Percentiles rank a stretch among this genome's conserved stretches.
Evolutionary conservation across 1,140 invertebrate species (phyloP).

Genomic region (Drosophila nebulosa): DNA sequence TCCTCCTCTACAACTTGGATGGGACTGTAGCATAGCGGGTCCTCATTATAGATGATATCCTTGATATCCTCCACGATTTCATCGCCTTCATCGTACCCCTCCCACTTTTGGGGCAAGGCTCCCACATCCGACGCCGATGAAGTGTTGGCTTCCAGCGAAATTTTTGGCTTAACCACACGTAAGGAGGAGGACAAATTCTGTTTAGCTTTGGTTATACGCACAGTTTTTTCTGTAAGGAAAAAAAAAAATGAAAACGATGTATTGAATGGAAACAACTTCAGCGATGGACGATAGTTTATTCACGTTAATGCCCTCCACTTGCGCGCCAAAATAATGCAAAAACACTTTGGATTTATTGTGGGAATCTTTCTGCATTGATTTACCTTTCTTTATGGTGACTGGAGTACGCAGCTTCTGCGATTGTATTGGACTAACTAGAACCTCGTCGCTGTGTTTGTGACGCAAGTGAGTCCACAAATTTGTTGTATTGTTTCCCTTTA

Average conservation of each 20-base stretch:
- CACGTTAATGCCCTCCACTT: slow-evolving; percentile 22
- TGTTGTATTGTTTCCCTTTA: slow-evolving; percentile 67
- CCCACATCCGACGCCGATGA: slow-evolving; percentile 23
- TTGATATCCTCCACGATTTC: slow-evolving; percentile 65
- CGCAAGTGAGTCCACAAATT: slow-evolving; percentile 67
- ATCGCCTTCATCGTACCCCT: slow-evolving; percentile 66
- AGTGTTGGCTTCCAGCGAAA: slow-evolving; percentile 30
- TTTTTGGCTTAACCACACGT: slow-evolving; percentile 57
- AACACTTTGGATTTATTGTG: not conserved
- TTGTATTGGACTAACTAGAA: slow-evolving; percentile 55
- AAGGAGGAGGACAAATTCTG: slow-evolving; percentile 42
- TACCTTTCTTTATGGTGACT: slow-evolving; percentile 67
- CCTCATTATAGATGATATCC: slow-evolving; percentile 68
- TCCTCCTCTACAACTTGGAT: slow-evolving; percentile 69
- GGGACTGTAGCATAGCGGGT: slow-evolving; percentile 66
- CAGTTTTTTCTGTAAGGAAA: slow-evolving; percentile 61
- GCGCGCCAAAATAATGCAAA: slow-evolving; percentile 28
- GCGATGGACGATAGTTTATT: slow-evolving; percentile 54
- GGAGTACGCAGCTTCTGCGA: slow-evolving; percentile 9
- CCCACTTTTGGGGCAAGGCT: slow-evolving; percentile 65
- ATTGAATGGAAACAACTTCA: slow-evolving; percentile 9
- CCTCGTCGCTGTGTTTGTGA: slow-evolving; percentile 65
- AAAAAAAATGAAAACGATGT: slow-evolving; percentile 13
- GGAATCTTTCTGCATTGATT: not conserved
- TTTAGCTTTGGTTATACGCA: slow-evolving; percentile 55